Conservation (phyloP, 2,113 vertebrate species). For the Crypturellus undulatus region DNA sequence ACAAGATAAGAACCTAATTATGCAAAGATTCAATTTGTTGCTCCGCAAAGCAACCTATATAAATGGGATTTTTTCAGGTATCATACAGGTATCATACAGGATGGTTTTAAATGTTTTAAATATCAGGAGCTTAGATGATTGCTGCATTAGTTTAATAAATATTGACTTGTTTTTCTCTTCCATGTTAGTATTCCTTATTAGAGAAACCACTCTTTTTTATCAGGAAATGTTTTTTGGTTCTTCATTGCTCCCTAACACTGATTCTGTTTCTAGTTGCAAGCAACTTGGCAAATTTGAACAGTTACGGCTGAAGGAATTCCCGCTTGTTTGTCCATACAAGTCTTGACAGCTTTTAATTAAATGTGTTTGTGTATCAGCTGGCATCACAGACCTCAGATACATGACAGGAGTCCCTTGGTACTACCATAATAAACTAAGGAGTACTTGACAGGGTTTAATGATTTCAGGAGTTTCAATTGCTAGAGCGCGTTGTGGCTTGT, state of each 20-base stretch:
- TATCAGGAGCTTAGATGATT: neutral
- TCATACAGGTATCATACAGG: too few relatives aligned
- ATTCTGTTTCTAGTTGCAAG: neutral
- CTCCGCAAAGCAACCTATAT: neutral
- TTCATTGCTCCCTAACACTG: neutral
- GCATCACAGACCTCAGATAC: neutral
- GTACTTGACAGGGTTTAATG: neutral
- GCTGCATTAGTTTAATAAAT: neutral
- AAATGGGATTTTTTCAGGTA: neutral
- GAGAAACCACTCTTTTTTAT: neutral
- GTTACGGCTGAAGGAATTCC: neutral
- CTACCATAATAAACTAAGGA: neutral
- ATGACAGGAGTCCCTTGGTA: neutral
- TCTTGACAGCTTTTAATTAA: conserved; percentile 47
- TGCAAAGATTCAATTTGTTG: neutral
- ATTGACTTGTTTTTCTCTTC: neutral
- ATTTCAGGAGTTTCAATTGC: neutral
- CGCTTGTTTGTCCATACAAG: neutral
- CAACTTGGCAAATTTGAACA: conserved; percentile 1
- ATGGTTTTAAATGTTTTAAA: neutral
- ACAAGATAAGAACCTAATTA: neutral
- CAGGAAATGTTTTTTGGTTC: neutral
- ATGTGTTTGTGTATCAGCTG: neutral
- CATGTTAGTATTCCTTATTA: neutral
- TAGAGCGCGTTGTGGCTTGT: neutral